Conservation (phyloP, 2,888 invertebrate species). For the Odontocerum albicorne region DNA sequence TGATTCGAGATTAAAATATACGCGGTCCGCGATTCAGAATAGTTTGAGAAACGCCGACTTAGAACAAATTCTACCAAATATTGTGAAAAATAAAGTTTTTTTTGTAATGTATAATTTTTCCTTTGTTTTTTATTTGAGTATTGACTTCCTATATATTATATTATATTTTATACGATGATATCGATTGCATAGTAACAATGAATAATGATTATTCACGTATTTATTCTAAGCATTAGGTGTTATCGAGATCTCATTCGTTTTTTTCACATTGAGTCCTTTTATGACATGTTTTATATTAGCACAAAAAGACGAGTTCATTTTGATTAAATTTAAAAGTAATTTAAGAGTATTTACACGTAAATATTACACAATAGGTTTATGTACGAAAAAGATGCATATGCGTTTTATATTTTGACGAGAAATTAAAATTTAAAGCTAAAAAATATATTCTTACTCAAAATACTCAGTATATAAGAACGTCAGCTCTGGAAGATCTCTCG, state of each 20-base stretch:
- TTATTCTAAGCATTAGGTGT: conserved; percentile 31
- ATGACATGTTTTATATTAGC: conserved; percentile 27
- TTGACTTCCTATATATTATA: conserved; percentile 39
- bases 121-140: conserved; percentile 40
- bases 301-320: conserved; percentile 28
- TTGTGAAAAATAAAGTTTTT: conserved; percentile 51
- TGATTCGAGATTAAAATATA: not conserved
- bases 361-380: conserved; percentile 22
- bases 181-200: conserved; percentile 11
- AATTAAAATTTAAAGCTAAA: conserved; percentile 23
- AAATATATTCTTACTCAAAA: conserved; percentile 29
- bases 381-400: conserved; percentile 19
- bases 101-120: conserved; percentile 48
- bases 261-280: conserved; percentile 19
- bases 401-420: conserved; percentile 31
- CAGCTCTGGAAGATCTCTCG: not conserved
- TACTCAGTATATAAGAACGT: conserved; percentile 13
- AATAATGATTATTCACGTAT: conserved; percentile 26
- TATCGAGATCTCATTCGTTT: conserved; percentile 33
- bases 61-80: conserved; percentile 52
- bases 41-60: conserved; percentile 23
- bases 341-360: conserved; percentile 27
- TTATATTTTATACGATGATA: conserved; percentile 26
- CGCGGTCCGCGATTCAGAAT: conserved; percentile 11
- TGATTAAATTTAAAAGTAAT: conserved; percentile 22